phyloP scores from a whole-genome alignment of 1,140 invertebrate genomes.

The Pollicipes pollicipes region DNA sequence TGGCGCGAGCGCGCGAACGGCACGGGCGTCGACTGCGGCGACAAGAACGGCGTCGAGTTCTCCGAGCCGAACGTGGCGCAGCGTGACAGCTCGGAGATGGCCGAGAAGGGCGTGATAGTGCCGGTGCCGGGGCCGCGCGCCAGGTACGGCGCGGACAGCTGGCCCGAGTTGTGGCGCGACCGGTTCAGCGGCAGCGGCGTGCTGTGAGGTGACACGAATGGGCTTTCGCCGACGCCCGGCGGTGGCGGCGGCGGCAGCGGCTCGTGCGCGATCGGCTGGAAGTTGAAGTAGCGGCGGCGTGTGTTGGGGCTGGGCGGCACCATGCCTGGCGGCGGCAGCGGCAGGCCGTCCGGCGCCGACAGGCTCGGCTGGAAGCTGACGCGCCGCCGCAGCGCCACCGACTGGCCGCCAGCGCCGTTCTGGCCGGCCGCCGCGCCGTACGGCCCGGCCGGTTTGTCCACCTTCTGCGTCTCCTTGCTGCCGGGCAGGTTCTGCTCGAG shows the following conservation, averaged over 20 bases:
- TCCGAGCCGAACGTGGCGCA: conserved; percentile 21
- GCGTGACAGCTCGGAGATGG: conserved; percentile 21
- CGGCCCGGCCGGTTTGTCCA: neutral
- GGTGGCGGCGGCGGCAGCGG: conserved; percentile 15
- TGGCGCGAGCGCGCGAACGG: conserved; percentile 23
- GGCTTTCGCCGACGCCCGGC: conserved; percentile 41
- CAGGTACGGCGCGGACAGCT: conserved; percentile 19
- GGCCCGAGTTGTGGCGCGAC: conserved; percentile 28
- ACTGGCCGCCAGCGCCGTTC: conserved; percentile 9
- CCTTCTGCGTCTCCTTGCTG: conserved; percentile 7
- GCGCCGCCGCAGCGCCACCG: conserved; percentile 26
- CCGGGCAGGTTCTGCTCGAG: conserved; percentile 42
- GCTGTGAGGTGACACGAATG: conserved; percentile 62
- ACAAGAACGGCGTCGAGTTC: conserved; percentile 25
- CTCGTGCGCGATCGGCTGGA: conserved; percentile 54
- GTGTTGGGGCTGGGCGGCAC: conserved; percentile 40
- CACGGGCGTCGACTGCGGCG: conserved; percentile 26
- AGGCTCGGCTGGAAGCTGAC: conserved; percentile 39
- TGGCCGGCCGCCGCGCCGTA: conserved; percentile 8
- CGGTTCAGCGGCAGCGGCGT: conserved; percentile 43
- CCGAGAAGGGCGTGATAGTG: conserved; percentile 20
- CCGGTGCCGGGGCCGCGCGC: conserved; percentile 14
- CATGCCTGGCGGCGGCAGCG: conserved; percentile 14
- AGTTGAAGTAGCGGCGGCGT: conserved; percentile 56
- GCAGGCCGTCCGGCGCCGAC: conserved; percentile 7